Conservation (phyloP, 2,797 vertebrate genomes). For the Molothrus ater region DNA sequence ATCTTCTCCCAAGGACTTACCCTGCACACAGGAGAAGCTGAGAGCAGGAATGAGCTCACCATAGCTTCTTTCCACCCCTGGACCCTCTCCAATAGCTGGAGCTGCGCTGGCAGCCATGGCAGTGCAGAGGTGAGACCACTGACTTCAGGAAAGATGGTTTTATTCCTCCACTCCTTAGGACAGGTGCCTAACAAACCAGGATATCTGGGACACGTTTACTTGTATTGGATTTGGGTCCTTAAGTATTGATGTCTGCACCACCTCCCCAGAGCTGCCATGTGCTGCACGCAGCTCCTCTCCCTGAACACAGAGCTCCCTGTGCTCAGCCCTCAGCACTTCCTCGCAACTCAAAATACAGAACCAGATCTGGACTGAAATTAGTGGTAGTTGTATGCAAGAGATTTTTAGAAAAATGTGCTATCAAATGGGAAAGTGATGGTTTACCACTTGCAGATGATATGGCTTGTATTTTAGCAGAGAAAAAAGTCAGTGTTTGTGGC, state of each 20-base stretch:
- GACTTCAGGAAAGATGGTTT: neutral
- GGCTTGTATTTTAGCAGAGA: neutral
- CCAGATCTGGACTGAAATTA: neutral
- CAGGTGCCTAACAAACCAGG: neutral
- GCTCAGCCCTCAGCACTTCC: neutral
- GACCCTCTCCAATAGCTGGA: neutral
- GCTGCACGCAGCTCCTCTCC: neutral
- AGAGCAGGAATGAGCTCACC: neutral
- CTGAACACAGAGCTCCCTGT: neutral
- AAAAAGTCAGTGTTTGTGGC: neutral
- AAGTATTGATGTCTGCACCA: accelerated
- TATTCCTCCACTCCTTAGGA: neutral
- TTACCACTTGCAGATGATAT: neutral
- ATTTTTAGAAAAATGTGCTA: neutral
- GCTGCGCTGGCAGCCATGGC: neutral
- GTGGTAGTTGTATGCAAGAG: neutral
- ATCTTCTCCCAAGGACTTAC: neutral
- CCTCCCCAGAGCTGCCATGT: neutral
- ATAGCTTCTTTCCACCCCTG: neutral
- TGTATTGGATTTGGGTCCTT: neutral
- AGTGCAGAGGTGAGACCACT: neutral
- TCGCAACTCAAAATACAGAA: neutral
- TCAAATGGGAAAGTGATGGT: neutral
- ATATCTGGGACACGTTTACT: neutral
- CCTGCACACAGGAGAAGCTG: neutral